Evolutionary conservation across 2,113 vertebrate genomes (phyloP), one percentile per base, ranked within the genome.

Genomic region (Climacteris rufus): DNA sequence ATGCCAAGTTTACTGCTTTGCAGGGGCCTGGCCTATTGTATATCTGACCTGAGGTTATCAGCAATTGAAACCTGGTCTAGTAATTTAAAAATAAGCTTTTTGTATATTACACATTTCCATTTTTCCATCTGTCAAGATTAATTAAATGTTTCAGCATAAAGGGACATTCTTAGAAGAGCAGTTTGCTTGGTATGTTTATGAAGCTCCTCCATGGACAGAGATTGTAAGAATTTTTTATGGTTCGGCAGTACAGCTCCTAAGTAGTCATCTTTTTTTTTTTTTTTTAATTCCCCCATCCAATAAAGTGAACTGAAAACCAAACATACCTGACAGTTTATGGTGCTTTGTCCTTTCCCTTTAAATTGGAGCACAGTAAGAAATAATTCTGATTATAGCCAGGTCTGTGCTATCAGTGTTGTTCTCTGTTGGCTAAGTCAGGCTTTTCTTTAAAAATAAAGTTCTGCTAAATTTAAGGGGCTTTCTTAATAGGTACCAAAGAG

Each of bases 81-180:
- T 56, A 82, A 91, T 94, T 96, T 96, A 79, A 91, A 96, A 95
- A 91, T 82, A 93, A 83, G 27, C n/a, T 91, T 85, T 87, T 92
- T 92, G 84, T 90, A 49, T 66, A 84, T 93, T 83, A 35, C 70
- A 23, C 4, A n/a, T 60, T 76, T 85, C 60, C 6, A 31, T 79
- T 89, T 92, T 70, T 77, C 86, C 75, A 31, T 54, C 65, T 94
- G 49, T 89, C 49, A 78, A 66, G 54, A 23, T 90, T 83, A 70
- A 68, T 90, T 71, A 56, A 90, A 37, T 19, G 15, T 37, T 92
- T 74, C 15, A 87, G 20, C 9, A 16, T 47, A 54, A 76, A 65
- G 49, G 17, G 45, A 23, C 7, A 23, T 70, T 83, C 31, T 75
- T 75, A 50, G 30, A 21, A 45, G 44, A 56, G 65, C 2, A 3